phyloP scores from a whole-genome alignment of 30 jellyfish, hydroid and myxozoan genomes.

The Nemopilema nomurai region DNA sequence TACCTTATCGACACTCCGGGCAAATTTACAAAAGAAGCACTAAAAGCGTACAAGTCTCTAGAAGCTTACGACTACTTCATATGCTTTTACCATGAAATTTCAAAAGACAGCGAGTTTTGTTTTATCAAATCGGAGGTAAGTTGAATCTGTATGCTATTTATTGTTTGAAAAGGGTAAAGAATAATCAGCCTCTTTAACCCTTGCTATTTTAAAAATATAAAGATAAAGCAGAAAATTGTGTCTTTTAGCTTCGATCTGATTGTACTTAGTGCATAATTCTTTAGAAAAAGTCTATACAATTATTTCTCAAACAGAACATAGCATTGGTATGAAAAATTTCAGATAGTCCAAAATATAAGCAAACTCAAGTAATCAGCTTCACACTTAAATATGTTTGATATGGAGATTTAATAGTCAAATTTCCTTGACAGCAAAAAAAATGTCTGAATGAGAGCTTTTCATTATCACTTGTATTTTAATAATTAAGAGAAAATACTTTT shows the following conservation, averaged over 20 bases:
- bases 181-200: neutral
- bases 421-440: neutral
- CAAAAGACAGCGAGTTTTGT: neutral
- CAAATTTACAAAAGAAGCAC: conserved; percentile 25
- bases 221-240: neutral
- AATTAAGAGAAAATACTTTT: conserved; percentile 1
- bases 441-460: neutral
- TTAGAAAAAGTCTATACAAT: neutral
- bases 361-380: too few species aligned
- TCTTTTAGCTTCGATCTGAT: neutral
- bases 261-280: neutral
- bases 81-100: neutral
- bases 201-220: neutral
- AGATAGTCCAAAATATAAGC: too few species aligned
- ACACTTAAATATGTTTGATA: too few species aligned
- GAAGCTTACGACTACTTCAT: conserved; percentile 12
- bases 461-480: conserved; percentile 1
- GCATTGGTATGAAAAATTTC: too few species aligned
- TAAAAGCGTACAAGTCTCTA: conserved; percentile 44
- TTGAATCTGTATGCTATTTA: neutral
- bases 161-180: neutral
- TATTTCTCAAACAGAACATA: neutral
- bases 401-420: neutral
- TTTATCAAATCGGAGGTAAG: neutral
- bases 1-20: conserved; percentile 53